Evolutionary conservation across 2,797 vertebrate species (phyloP).

Genomic region (Pteropus rufus): DNA sequence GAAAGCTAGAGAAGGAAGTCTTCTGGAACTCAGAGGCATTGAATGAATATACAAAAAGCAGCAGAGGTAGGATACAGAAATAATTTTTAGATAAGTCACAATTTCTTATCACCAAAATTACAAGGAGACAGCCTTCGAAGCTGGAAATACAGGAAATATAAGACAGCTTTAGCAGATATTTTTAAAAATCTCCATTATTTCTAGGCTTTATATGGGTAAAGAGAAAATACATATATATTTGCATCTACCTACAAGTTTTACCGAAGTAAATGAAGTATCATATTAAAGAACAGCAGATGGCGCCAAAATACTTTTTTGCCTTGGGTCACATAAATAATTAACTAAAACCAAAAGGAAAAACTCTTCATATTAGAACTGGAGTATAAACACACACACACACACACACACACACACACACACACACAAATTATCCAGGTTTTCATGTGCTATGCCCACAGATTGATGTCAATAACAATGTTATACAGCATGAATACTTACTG

Average conservation of each 20-base stretch:
- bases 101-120: constrained; percentile 1
- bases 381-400: background rate
- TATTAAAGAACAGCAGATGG: constrained; percentile 66
- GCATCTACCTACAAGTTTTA: background rate
- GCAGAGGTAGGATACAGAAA: background rate
- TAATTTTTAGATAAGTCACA: background rate
- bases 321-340: constrained; percentile 42
- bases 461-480: background rate
- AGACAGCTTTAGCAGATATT: background rate
- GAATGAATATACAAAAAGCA: background rate
- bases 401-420: background rate
- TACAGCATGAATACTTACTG: background rate
- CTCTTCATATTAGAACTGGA: background rate
- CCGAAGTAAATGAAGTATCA: background rate
- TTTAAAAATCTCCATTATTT: background rate
- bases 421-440: constrained; percentile 32
- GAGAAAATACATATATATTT: background rate
- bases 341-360: constrained; percentile 18
- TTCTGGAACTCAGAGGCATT: background rate
- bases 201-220: background rate
- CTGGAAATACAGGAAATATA: background rate
- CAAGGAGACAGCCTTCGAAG: background rate
- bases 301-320: constrained; percentile 53
- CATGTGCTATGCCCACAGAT: background rate
- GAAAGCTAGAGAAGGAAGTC: background rate